phyloP scores from a whole-genome alignment of 2,888 invertebrate species.

The Cancer borealis region DNA sequence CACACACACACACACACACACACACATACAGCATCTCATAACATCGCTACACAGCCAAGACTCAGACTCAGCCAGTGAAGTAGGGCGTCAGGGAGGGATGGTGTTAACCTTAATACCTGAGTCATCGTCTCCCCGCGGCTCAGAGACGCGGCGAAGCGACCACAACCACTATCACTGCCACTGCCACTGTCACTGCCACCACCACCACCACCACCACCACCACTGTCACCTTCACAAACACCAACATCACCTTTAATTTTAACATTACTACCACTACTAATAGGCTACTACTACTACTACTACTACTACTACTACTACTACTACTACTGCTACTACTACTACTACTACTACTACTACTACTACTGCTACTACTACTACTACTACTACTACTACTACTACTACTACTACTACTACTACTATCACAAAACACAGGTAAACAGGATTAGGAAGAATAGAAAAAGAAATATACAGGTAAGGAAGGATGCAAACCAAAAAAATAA shows the following conservation, averaged over 20 bases:
- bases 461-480: not conserved
- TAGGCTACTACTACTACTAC: not conserved
- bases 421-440: not conserved
- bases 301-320: not conserved
- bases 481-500: no score
- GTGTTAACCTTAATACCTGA: not conserved
- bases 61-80: not conserved
- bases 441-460: not conserved
- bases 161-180: not conserved
- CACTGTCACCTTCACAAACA: not conserved
- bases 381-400: conserved; percentile 3
- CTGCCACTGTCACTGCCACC: not conserved
- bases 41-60: no score
- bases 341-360: not conserved
- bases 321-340: not conserved
- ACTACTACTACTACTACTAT: not conserved
- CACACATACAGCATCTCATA: not conserved
- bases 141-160: not conserved
- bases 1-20: conserved; percentile 20
- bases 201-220: not conserved
- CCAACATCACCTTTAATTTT: not conserved
- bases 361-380: not conserved
- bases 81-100: not conserved
- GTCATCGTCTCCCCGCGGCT: not conserved
- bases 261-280: not conserved